Evolutionary conservation across 2,113 vertebrate genomes (phyloP).

Genomic region (Gopherus evgoodei): DNA sequence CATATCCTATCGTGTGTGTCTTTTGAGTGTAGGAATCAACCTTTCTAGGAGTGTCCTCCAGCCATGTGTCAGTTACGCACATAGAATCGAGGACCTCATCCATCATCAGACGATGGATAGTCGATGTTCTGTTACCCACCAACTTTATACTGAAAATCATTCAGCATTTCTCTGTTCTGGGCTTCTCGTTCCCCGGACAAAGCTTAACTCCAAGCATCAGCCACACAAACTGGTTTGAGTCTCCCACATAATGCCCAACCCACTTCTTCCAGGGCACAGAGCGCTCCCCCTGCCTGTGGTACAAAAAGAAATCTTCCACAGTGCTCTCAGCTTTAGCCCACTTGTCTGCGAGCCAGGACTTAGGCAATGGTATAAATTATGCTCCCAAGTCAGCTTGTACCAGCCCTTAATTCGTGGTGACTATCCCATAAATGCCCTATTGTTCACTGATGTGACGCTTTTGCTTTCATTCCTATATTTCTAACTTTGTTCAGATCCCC

Average conservation of each 20-base stretch:
- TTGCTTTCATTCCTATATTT: conserved; percentile 57
- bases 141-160: neutral
- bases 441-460: conserved; percentile 64
- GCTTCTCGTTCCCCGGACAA: neutral
- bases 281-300: conserved; percentile 26
- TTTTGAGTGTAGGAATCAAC: neutral
- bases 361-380: conserved; percentile 16
- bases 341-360: conserved; percentile 72
- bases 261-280: neutral
- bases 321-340: conserved; percentile 76
- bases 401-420: conserved; percentile 62
- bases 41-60: neutral
- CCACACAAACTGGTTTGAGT: neutral
- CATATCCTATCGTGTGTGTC: neutral
- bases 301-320: conserved; percentile 67
- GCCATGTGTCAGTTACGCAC: neutral
- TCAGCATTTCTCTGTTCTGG: fast-evolving
- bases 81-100: fast-evolving
- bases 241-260: neutral
- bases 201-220: neutral
- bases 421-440: conserved; percentile 66
- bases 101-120: neutral
- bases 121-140: neutral
- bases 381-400: conserved; percentile 49
- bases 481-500: conserved; percentile 39